Evolutionary conservation across 2,888 invertebrate genomes (phyloP), one percentile per base, ranked within the genome.

Genomic region (Zeuzera pyrina): DNA sequence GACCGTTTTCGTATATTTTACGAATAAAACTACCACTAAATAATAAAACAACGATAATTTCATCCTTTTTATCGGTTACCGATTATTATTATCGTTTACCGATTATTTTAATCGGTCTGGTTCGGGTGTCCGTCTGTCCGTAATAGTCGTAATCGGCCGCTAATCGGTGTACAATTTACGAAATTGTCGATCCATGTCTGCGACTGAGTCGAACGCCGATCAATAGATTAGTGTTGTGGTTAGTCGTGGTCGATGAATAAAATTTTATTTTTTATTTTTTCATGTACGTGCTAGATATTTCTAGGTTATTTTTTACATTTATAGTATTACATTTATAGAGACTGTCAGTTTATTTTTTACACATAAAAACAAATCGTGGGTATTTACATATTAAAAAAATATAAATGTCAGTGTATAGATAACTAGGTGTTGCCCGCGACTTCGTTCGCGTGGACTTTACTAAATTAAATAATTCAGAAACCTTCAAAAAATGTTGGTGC

Each of bases 71-170:
- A 71, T 76, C 74, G 74, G 62, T 76, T 73, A 69, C 66, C 79
- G 77, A 81, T 81, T 81, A 81, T 81, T 79, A 78, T 81, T 81
- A 81, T 81, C 77, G 78, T n/a, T n/a, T n/a, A n/a, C n/a, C 79
- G 77, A 81, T 81, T 81, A 81, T 81, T 79, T 78, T 81, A 81
- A 81, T 81, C 77, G 78, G 57, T 55, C 52, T 58, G 60, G 66
- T 64, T 49, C 78, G 78, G 79, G 81, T 79, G 81, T 81, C 73
- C 77, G 79, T 69, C 76, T 70, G 73, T 59, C 73, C 57, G 76
- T 81, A 81, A 81, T 78, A 61, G 69, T 63, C 73, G 81, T 83
- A 81, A 81, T 78, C 79, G 79, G 58, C 58, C 78, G 79, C 81
- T 83, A 81, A 83, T 81, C 81, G 81, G 76, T 50, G 70, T 65